These are phyloP conservation scores for Meta bourneti DNA, from an alignment of 2,888 invertebrate genomes.

Conservation along the genomic window DNA sequence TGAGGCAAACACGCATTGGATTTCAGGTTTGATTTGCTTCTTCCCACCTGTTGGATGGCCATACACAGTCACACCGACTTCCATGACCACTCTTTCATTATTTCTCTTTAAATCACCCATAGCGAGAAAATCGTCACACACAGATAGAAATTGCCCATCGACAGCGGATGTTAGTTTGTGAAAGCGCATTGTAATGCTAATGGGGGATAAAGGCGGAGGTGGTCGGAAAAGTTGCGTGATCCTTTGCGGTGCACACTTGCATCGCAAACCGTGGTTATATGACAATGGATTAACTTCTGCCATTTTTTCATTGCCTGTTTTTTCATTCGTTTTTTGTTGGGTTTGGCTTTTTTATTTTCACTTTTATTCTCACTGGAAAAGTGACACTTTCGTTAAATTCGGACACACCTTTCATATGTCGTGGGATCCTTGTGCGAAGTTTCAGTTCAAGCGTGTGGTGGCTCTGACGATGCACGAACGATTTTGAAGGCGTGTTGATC, in stretches of 20 bases:
- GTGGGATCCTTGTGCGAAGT: conserved; percentile 44
- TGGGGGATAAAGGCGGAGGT: background rate
- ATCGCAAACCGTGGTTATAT: conserved; percentile 27
- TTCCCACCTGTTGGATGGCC: conserved; percentile 24
- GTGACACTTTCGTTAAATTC: conserved; percentile 39
- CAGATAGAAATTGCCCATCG: conserved; percentile 28
- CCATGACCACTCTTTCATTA: conserved; percentile 3
- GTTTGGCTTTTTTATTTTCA: conserved; percentile 14
- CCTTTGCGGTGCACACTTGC: conserved; percentile 18
- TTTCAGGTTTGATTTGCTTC: background rate
- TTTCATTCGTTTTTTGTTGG: conserved; percentile 7
- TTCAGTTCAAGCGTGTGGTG: background rate
- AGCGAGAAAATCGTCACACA: background rate
- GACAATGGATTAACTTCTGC: conserved; percentile 35
- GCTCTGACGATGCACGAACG: conserved; percentile 12
- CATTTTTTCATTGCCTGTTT: background rate
- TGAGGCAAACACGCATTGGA: conserved; percentile 1
- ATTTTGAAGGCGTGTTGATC: background rate
- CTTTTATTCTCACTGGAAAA: conserved; percentile 24
- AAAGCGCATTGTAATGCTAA: conserved; percentile 40
- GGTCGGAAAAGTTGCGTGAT: conserved; percentile 11
- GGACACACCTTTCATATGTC: conserved; percentile 50
- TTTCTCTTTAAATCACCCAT: background rate
- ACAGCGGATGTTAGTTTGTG: conserved; percentile 39
- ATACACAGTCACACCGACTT: background rate